phyloP scores from a whole-genome alignment of 2,113 vertebrate genomes.

The Daubentonia madagascariensis region DNA sequence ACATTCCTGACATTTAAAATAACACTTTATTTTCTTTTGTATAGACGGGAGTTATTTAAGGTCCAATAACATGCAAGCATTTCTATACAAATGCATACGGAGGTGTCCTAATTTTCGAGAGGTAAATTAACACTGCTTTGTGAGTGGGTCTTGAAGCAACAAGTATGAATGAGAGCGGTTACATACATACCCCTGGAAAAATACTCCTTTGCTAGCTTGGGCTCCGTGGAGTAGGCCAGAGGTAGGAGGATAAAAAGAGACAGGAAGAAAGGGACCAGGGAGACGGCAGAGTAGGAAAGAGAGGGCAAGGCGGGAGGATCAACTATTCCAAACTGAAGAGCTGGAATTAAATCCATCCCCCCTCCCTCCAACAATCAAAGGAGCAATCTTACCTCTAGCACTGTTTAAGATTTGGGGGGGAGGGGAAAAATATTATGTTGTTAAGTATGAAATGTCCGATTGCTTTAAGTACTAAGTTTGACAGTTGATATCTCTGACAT shows the following conservation, averaged over 20 bases:
- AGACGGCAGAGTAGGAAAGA: neutral
- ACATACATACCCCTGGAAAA: accelerated
- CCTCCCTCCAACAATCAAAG: neutral
- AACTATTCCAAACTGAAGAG: neutral
- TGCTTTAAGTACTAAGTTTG: too few relatives aligned
- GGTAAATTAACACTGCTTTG: neutral
- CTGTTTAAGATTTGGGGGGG: neutral
- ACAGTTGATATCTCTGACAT: too few relatives aligned
- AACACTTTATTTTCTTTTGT: neutral
- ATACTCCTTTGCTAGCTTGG: neutral
- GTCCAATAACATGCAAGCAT: neutral
- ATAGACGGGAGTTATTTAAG: neutral
- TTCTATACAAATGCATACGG: neutral
- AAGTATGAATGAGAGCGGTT: neutral
- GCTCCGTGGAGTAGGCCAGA: neutral
- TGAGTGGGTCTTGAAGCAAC: neutral
- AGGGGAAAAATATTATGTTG: too few relatives aligned
- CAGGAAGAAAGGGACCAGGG: neutral
- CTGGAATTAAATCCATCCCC: neutral
- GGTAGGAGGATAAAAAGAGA: neutral
- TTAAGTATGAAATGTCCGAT: too few relatives aligned
- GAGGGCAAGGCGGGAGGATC: neutral
- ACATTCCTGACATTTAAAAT: constrained; percentile 17
- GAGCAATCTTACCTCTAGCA: neutral
- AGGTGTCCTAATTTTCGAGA: neutral